A percentile compares a stretch with the other conserved stretches of the same genome.
Evolutionary conservation across 1,140 invertebrate species (phyloP).

Genomic region (Adoxophyes honmai): DNA sequence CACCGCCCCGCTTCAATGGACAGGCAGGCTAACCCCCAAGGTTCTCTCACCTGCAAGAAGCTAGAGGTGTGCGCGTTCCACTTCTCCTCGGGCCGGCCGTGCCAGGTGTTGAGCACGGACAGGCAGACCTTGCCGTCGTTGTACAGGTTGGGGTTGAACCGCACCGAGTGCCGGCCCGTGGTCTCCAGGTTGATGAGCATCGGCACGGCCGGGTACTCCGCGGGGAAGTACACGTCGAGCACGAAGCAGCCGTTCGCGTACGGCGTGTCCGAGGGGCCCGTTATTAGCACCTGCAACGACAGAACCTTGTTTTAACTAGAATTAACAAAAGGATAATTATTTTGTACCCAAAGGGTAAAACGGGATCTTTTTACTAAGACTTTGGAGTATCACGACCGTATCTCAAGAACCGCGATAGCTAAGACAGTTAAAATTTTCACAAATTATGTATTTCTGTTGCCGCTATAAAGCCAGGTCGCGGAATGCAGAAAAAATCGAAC

Average conservation of each 20-base stretch:
- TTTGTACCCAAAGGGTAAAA: too few relatives aligned
- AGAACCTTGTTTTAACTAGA: too few relatives aligned
- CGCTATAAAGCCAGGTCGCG: too few relatives aligned
- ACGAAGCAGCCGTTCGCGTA: constrained; percentile 94
- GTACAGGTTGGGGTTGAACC: constrained; percentile 98
- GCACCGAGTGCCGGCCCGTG: constrained; percentile 93
- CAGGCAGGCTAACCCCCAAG: too few relatives aligned
- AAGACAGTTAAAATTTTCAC: too few relatives aligned
- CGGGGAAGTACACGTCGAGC: constrained; percentile 94
- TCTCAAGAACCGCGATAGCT: too few relatives aligned
- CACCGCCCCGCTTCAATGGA: too few relatives aligned
- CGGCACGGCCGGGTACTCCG: constrained; percentile 89
- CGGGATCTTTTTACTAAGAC: too few relatives aligned
- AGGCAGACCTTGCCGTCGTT: constrained; percentile 98
- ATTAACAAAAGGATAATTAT: too few relatives aligned
- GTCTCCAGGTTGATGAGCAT: constrained; percentile 96
- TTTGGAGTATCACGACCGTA: too few relatives aligned
- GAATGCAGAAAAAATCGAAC: too few relatives aligned
- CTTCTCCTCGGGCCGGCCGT: constrained; percentile 98
- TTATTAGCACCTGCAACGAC: constrained; percentile 89
- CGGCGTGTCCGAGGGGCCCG: constrained; percentile 92
- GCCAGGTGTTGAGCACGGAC: constrained; percentile 98
- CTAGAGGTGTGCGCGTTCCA: constrained; percentile 98
- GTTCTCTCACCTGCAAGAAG: constrained; percentile 88
- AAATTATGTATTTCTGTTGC: too few relatives aligned